phyloP scores from a whole-genome alignment of 23 tunicate species.

The Aplidium turbinatum region DNA sequence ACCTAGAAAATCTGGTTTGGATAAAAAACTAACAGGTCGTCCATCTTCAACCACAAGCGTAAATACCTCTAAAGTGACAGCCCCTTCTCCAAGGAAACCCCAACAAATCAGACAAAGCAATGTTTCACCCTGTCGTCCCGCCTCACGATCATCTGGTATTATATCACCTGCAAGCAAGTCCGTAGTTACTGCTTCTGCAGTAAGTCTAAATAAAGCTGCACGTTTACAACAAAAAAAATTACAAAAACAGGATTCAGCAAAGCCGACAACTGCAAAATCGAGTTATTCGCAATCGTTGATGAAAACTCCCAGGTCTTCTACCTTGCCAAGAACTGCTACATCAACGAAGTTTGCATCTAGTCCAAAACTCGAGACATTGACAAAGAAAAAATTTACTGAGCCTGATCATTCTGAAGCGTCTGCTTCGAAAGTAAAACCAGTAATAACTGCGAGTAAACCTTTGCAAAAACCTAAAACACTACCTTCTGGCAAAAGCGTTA shows the following conservation, averaged over 20 bases:
- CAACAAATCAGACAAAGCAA: neutral
- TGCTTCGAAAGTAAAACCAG: neutral
- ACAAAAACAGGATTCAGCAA: neutral
- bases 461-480: neutral
- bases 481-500: neutral
- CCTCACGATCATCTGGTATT: slow-evolving; percentile 35
- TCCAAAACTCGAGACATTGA: too few species aligned
- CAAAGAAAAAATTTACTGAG: neutral
- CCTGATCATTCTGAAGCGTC: neutral
- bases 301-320: too few species aligned
- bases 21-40: too few species aligned
- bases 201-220: neutral
- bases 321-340: too few species aligned
- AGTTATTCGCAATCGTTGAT: neutral
- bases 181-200: neutral
- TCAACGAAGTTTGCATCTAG: too few species aligned
- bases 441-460: neutral
- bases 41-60: neutral
- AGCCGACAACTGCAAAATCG: neutral
- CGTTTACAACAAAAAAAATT: slow-evolving; percentile 3
- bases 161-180: slow-evolving; percentile 8
- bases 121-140: slow-evolving; percentile 26
- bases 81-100: slow-evolving; percentile 7
- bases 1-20: too few species aligned
- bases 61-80: neutral